phyloP scores from a whole-genome alignment of 2,888 invertebrate species.

The Bursaphelenchus okinawaensis region DNA sequence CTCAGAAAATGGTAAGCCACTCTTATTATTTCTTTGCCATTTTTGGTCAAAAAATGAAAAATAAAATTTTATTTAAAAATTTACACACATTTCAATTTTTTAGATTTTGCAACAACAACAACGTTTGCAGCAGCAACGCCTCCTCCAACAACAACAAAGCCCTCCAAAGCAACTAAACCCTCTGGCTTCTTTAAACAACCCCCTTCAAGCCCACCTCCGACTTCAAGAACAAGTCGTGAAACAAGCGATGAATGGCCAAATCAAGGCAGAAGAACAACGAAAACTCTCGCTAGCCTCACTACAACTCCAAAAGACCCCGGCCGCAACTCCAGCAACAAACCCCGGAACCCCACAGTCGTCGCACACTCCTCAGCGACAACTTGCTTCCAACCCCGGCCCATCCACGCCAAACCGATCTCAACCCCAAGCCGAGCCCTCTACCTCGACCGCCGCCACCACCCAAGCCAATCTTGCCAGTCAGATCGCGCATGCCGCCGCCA shows the following conservation, averaged over 20 bases:
- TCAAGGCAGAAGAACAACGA: not conserved
- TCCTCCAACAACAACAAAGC: not conserved
- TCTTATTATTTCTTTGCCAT: not conserved
- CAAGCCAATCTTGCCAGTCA: not conserved
- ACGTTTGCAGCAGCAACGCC: not conserved
- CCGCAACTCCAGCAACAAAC: not conserved
- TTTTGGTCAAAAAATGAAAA: too few species aligned
- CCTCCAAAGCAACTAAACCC: not conserved
- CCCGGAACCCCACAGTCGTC: not conserved
- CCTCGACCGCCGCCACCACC: not conserved
- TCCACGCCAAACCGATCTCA: not conserved
- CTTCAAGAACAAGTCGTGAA: not conserved
- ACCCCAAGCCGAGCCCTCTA: not conserved
- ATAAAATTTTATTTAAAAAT: too few species aligned
- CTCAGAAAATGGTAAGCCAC: conserved; percentile 1
- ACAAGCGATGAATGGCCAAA: not conserved
- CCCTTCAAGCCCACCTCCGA: not conserved
- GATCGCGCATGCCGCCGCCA: not conserved
- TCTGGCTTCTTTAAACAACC: not conserved
- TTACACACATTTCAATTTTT: too few species aligned
- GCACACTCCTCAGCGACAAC: not conserved
- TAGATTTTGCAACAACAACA: not conserved
- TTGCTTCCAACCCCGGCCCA: not conserved
- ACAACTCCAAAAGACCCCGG: not conserved
- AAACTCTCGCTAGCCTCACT: not conserved